Base-by-base conservation (phyloP, 2,888 invertebrate genomes). In the Thera obeliscata region DNA sequence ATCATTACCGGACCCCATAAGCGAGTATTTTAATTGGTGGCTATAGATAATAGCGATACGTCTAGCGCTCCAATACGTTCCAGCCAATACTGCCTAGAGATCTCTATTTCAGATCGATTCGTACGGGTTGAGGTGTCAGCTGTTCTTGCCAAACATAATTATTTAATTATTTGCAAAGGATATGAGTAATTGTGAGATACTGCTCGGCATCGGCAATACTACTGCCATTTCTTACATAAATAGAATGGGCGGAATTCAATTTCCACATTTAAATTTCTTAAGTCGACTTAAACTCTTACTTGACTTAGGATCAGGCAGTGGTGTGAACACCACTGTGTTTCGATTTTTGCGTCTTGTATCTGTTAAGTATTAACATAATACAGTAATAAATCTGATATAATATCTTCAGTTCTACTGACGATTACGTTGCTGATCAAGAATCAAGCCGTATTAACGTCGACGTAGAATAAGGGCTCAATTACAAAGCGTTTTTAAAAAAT, bases 381-480 rank as follows among this genome's bases (percentile, higher is more conserved):
- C 22, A 22, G 22, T 22, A 22, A 22, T 22, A 22, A 22, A 22
- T 22, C 22, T 22, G 22, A 22, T 22, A 22, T 22, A 22, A 59
- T n/a, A 49, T 36, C 0, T 22, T 22, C 22, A 59, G 11, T 11
- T 49, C 36, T n/a, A 5, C 33, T 2, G 49, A 59, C 9, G 49
- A 59, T 3, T 48, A 49, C n/a, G 7, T 49, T 11, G 36, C 36
- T n/a, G 49, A 59, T 49, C 6, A n/a, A 49, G 58, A 59, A 49
- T 59, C 49, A 3, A 22, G 58, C 11, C 35, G 58, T n/a, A n/a
- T 48, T 46, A 48, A 59, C 22, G 33, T 48, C n/a, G 58, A 59
- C 36, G 49, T 59, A 48, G 58, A 59, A 35, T 59, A 49, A 49
- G 36, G 35, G 35, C 49, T 59, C 5, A 5, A 22, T n/a, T 8